Conservation (phyloP, 1,140 invertebrate genomes). For the Condylostylus longicornis region DNA sequence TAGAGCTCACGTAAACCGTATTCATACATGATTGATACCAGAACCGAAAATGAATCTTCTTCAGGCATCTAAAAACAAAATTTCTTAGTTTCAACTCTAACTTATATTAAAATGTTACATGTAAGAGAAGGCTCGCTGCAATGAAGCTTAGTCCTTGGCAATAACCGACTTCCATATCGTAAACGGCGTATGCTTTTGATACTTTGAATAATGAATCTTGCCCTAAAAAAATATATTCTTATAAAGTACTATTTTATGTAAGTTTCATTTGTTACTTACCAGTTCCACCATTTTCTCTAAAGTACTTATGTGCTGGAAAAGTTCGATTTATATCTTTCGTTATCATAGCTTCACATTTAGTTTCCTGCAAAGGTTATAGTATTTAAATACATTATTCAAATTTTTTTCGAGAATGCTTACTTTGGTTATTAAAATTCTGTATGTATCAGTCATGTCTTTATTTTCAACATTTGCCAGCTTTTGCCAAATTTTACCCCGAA, state of each 20-base stretch:
- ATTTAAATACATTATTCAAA: slow-evolving; percentile 3
- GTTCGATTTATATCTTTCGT: slow-evolving; percentile 92
- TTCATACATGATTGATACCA: slow-evolving; percentile 94
- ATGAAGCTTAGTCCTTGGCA: slow-evolving; percentile 97
- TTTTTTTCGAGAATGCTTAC: slow-evolving; percentile 19
- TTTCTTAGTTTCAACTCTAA: too few species aligned
- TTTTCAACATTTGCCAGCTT: slow-evolving; percentile 74
- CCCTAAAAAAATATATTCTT: slow-evolving; percentile 36
- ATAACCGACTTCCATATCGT: slow-evolving; percentile 95
- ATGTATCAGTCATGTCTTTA: slow-evolving; percentile 80
- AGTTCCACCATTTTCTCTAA: slow-evolving; percentile 75
- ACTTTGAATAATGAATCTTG: slow-evolving; percentile 93
- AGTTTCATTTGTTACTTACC: slow-evolving; percentile 7
- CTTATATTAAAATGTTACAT: slow-evolving; percentile 52
- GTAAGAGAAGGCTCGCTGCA: slow-evolving; percentile 83
- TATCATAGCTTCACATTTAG: slow-evolving; percentile 75
- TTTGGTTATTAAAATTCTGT: slow-evolving; percentile 81
- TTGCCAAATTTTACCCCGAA: slow-evolving; percentile 96
- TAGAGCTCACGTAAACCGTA: slow-evolving; percentile 90
- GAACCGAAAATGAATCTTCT: slow-evolving; percentile 94
- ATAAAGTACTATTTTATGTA: not conserved
- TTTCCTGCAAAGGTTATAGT: slow-evolving; percentile 16
- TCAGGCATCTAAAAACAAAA: slow-evolving; percentile 79
- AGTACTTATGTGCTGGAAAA: slow-evolving; percentile 96
- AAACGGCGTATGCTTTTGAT: slow-evolving; percentile 92